Base-by-base conservation (phyloP, 2,888 invertebrate species). In the Rambutsinella grinnellia region DNA sequence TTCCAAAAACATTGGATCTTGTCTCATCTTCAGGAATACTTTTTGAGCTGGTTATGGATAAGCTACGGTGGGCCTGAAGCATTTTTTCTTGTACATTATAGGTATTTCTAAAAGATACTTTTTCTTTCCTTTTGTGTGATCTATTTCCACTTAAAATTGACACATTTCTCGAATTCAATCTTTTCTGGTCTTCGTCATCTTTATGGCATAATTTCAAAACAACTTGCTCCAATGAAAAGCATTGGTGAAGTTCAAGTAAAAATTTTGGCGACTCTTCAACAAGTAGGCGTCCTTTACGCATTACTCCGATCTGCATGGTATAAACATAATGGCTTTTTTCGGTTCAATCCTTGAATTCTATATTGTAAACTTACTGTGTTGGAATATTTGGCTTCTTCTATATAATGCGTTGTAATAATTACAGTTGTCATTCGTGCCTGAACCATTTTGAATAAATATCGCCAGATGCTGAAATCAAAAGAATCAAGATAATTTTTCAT, bases 251-350 rank as follows among this genome's bases (percentile, higher is more conserved):
- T 60, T 97, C 89, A 57, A 96, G 90, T 8, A 80, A 76, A 13
- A 92, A 91, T 82, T 93, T 92, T 0, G 97, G 97, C 13, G 93
- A 93, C 86, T 96, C 94, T 88, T 97, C 96, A 0, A 96, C 96
- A 84, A 97, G 87, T 61, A 97, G 89, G 66, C 93, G 90, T 0
- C 97, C 97, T 85, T 93, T 94, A 79, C 97, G 89, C 96, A 97
- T 97, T 82, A 97, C 88, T 72, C 97, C 97, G 86, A 97, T 96
- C 96, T 96, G 57, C 8, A 49, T 54, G 54, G 6, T 57, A 23
- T 15, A 57, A 15, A 27, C 15, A 27, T 27, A 57, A 49, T 49
- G 6, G n/a, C n/a, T 17, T 19, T 19, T 26, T 24, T n/a, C n/a
- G n/a, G n/a, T n/a, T n/a, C n/a, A n/a, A n/a, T n/a, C n/a, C n/a